Evolutionary conservation across 2,113 vertebrate species (phyloP), one percentile per base, ranked within the genome.

Genomic region (Platycercus adscitus): DNA sequence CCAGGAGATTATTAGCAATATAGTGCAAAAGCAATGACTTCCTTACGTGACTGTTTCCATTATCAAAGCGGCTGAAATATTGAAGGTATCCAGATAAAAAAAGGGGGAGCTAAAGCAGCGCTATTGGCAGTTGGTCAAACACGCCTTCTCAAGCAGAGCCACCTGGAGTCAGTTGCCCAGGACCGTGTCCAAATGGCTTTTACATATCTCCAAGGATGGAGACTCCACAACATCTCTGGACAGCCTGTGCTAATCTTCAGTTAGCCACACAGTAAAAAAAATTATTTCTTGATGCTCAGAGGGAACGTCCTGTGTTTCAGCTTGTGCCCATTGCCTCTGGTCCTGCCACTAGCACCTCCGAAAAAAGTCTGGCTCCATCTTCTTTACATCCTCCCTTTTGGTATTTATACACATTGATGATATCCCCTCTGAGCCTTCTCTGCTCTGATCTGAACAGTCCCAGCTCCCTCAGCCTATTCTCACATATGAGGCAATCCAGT

Each of bases 1-100:
- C 28, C 53, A 76, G 18, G 25, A 53, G 70, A 61, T 50, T 50
- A 78, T 56, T 80, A 50, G 19, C 7, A 29, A 33, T 71, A 7
- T 20, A 76, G 7, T 58, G 10, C 20, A 55, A 58, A 76, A 81
- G 14, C 10, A 64, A 2, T 66, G 39, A 15, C 5, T 66, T 33
- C 15, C 9, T 89, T 39, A n/a, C 5, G 4, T 29, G 9, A 9
- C 14, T 29, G 3, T 75, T 81, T 81, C 28, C 44, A 2, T 33
- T 11, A 6, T 35, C 6, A 2, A 14, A 39, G 8, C 1, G 2
- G 17, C 5, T 60, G 19, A 78, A 53, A 53, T 58, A 37, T 0
- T 46, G 15, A 71, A 81, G 25, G 9, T 21, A 46, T 66, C 33
- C 28, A 91, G 21, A 52, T 33, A 70, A 49, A 13, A 55, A 33